These are phyloP conservation scores for Lithodes maja DNA, from an alignment of 2,888 invertebrate species.

Conservation along the genomic window DNA sequence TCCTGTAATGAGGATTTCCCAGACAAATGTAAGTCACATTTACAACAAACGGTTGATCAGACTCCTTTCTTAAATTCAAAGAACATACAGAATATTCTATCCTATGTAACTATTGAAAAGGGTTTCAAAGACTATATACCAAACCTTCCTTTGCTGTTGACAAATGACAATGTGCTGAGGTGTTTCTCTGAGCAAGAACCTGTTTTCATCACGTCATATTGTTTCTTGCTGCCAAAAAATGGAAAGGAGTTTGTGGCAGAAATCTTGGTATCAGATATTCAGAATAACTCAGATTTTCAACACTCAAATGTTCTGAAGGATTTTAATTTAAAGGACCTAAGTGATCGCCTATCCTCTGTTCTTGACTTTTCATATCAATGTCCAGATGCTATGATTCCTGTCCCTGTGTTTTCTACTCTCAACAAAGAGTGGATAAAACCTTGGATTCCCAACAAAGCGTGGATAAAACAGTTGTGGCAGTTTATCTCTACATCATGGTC, in stretches of 20 bases:
- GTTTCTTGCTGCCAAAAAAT: conserved; percentile 20
- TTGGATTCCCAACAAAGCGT: neutral
- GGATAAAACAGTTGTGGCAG: conserved; percentile 15
- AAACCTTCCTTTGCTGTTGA: conserved; percentile 37
- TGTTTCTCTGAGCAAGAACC: conserved; percentile 20
- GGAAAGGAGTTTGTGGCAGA: conserved; percentile 17
- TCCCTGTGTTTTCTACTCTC: neutral
- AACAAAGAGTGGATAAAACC: neutral
- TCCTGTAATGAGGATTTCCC: conserved; percentile 25
- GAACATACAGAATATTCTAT: neutral
- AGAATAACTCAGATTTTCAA: neutral
- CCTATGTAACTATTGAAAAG: neutral
- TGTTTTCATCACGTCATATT: conserved; percentile 32
- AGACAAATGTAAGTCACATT: conserved; percentile 7
- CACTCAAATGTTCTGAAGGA: neutral
- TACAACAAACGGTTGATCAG: neutral
- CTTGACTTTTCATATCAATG: neutral
- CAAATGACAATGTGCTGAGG: conserved; percentile 22
- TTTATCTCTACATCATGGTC: conserved; percentile 15
- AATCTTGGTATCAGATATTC: neutral
- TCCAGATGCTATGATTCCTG: neutral
- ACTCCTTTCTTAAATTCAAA: conserved; percentile 20
- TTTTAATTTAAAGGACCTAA: conserved; percentile 30
- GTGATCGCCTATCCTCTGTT: conserved; percentile 10
- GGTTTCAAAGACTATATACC: neutral